Evolutionary conservation across 2,888 invertebrate species (phyloP).

Genomic region (Zaprionus obscuricornis): DNA sequence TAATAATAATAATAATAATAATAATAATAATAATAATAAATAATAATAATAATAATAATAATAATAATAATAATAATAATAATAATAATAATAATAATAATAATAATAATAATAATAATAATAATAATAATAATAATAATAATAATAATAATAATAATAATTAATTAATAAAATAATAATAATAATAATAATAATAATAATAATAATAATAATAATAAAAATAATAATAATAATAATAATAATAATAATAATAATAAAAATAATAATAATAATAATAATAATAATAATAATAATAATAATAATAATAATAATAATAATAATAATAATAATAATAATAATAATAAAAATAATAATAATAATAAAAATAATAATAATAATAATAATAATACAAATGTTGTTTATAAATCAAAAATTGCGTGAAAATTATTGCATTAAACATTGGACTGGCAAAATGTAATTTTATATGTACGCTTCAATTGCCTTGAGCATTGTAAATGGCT

Average conservation of each 20-base stretch:
- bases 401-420: constrained; percentile 70
- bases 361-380: constrained; percentile 50
- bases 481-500: constrained; percentile 65
- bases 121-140: constrained; percentile 65
- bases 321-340: constrained; percentile 70
- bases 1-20: constrained; percentile 60
- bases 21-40: constrained; percentile 76
- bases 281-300: constrained; percentile 73
- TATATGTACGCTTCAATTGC: constrained; percentile 68
- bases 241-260: constrained; percentile 76
- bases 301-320: constrained; percentile 67
- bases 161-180: too few species aligned
- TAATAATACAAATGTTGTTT: constrained; percentile 75
- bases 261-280: constrained; percentile 63
- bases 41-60: constrained; percentile 64
- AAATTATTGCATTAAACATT: constrained; percentile 62
- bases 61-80: constrained; percentile 76
- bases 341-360: constrained; percentile 69
- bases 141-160: constrained; percentile 76
- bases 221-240: constrained; percentile 62
- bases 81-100: constrained; percentile 63
- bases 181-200: constrained; percentile 61
- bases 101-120: constrained; percentile 74
- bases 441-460: constrained; percentile 67
- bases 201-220: constrained; percentile 76